These are phyloP conservation scores for Andrena cerasifolii DNA, from an alignment of 1,140 invertebrate genomes.

Conservation along the genomic window DNA sequence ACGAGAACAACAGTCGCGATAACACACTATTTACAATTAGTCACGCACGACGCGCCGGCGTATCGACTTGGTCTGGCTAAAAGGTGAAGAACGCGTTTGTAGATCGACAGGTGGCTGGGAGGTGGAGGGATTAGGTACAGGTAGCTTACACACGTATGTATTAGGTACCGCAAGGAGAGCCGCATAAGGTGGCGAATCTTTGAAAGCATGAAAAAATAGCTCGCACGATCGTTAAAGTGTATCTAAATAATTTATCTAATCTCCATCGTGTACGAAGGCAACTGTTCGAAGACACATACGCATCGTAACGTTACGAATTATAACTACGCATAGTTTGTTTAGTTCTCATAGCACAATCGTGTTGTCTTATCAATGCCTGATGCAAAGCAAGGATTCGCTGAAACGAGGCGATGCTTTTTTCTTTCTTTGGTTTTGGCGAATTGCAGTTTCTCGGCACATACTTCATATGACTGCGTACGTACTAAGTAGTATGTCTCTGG, in stretches of 20 bases:
- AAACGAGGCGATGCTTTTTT: background rate
- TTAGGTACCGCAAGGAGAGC: conserved; percentile 1
- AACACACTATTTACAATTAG: no score
- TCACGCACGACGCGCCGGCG: no score
- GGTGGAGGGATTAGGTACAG: background rate
- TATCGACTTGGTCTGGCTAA: background rate
- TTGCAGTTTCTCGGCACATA: no score
- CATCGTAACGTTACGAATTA: conserved; percentile 38
- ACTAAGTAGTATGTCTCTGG: no score
- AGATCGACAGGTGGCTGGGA: background rate
- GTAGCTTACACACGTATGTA: no score
- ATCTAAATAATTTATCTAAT: conserved; percentile 57
- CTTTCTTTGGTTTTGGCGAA: background rate
- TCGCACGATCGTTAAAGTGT: conserved; percentile 42
- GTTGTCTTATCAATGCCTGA: background rate
- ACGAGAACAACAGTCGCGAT: no score
- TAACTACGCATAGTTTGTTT: conserved; percentile 7
- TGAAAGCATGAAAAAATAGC: conserved; percentile 71
- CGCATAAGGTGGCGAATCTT: conserved; percentile 9
- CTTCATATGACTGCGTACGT: no score
- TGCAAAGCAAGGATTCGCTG: background rate
- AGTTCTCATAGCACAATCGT: background rate
- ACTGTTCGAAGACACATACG: conserved; percentile 75
- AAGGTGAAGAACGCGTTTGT: background rate
- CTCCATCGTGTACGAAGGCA: conserved; percentile 73